Evolutionary conservation across 1,140 invertebrate genomes (phyloP).

Genomic region (Apis laboriosa): DNA sequence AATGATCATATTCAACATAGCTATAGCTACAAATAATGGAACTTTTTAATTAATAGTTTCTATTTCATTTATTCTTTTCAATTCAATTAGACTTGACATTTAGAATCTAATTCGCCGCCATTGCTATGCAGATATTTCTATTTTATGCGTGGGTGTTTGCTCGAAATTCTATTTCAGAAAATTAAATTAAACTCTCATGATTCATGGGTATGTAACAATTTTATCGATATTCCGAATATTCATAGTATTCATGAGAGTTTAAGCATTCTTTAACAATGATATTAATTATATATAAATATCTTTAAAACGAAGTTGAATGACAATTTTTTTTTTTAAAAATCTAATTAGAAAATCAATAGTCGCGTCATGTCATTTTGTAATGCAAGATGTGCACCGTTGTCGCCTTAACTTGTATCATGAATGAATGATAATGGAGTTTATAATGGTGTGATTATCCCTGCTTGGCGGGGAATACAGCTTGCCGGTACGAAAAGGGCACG

Average conservation of each 20-base stretch:
- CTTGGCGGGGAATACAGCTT: conserved; percentile 81
- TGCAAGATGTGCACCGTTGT: conserved; percentile 4
- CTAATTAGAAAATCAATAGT: neutral
- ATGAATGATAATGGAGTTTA: conserved; percentile 56
- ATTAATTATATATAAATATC: no score
- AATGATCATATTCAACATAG: no score
- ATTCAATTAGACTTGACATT: conserved; percentile 1
- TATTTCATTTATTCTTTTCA: neutral
- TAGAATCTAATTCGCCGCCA: neutral
- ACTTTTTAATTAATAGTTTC: conserved; percentile 23
- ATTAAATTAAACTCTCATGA: neutral
- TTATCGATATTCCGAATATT: no score
- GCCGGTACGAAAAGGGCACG: conserved; percentile 89
- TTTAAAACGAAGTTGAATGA: neutral
- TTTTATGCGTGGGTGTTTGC: neutral
- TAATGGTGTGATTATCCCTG: conserved; percentile 65
- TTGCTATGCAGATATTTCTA: neutral
- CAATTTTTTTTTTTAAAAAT: neutral
- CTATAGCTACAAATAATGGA: neutral
- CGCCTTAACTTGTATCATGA: conserved; percentile 9
- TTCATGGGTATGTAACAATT: neutral
- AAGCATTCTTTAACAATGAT: no score
- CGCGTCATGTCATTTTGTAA: neutral
- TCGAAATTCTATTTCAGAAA: neutral
- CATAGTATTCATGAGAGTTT: no score